These are phyloP conservation scores for Epinephelus malabaricus DNA, from an alignment of 2,797 vertebrate species.

Conservation along the genomic window DNA sequence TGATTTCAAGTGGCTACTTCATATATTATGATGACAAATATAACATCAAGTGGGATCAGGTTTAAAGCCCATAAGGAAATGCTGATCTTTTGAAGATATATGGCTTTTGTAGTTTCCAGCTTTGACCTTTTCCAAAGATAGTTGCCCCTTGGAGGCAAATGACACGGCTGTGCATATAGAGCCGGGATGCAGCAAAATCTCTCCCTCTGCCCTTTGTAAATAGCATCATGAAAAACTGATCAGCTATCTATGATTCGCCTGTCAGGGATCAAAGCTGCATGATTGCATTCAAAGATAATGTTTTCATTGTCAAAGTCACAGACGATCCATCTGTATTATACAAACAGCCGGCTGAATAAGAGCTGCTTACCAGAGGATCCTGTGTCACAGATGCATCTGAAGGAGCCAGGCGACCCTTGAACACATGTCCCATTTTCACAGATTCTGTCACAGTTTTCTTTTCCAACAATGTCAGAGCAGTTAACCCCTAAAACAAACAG, in stretches of 20 bases:
- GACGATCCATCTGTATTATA: conserved; percentile 4
- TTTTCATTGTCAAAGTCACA: conserved; percentile 18
- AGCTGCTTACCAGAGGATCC: conserved; percentile 77
- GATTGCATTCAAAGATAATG: conserved; percentile 6
- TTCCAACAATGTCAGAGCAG: conserved; percentile 87
- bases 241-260: neutral
- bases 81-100: conserved; percentile 63
- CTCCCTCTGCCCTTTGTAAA: conserved; percentile 1
- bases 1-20: conserved; percentile 60
- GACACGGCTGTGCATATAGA: conserved; percentile 12
- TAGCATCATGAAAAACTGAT: conserved; percentile 7
- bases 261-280: conserved; percentile 17
- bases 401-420: conserved; percentile 79
- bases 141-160: conserved; percentile 41
- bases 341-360: conserved; percentile 1
- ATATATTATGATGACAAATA: conserved; percentile 68
- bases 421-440: conserved; percentile 85
- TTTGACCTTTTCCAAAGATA: conserved; percentile 60
- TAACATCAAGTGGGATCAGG: conserved; percentile 38
- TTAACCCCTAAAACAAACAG: conserved; percentile 83
- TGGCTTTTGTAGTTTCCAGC: conserved; percentile 48
- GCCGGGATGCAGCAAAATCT: conserved; percentile 15
- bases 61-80: conserved; percentile 59
- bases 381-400: conserved; percentile 82
- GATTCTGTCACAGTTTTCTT: conserved; percentile 80